Percentiles rank a stretch among this genome's conserved stretches.
These are phyloP conservation scores for Xanthorhoe designata DNA, from an alignment of 2,888 invertebrate species.

Conservation along the genomic window DNA sequence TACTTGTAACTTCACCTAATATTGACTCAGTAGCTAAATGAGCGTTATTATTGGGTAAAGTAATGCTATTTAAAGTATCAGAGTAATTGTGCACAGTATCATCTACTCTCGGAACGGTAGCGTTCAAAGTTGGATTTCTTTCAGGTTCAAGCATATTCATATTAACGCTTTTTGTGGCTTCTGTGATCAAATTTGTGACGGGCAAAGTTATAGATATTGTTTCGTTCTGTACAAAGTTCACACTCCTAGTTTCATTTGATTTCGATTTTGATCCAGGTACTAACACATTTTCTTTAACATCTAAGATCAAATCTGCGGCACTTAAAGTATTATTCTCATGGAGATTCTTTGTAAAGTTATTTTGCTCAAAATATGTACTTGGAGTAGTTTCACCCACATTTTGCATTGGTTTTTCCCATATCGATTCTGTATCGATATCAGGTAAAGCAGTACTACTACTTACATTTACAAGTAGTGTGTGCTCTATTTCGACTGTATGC, in stretches of 20 bases:
- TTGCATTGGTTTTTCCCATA: neutral
- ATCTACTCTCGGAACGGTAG: neutral
- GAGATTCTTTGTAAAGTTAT: neutral
- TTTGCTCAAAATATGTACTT: neutral
- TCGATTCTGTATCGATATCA: neutral
- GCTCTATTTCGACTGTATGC: neutral
- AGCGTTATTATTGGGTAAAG: no score
- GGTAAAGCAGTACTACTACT: neutral
- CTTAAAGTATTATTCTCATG: neutral
- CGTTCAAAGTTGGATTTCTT: neutral
- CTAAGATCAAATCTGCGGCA: neutral
- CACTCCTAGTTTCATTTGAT: neutral
- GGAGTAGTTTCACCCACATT: neutral
- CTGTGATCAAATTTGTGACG: neutral
- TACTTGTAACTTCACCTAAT: no score
- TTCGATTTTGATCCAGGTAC: neutral
- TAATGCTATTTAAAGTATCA: no score
- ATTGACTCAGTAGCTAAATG: conserved; percentile 5
- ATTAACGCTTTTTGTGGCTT: neutral
- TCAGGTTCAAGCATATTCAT: neutral
- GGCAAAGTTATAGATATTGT: neutral
- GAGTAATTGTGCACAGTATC: neutral
- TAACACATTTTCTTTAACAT: conserved; percentile 6
- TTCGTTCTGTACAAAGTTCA: neutral
- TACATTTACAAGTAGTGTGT: neutral